Conservation (phyloP, 2,113 vertebrate genomes). For the Motacilla tschutschensis region DNA sequence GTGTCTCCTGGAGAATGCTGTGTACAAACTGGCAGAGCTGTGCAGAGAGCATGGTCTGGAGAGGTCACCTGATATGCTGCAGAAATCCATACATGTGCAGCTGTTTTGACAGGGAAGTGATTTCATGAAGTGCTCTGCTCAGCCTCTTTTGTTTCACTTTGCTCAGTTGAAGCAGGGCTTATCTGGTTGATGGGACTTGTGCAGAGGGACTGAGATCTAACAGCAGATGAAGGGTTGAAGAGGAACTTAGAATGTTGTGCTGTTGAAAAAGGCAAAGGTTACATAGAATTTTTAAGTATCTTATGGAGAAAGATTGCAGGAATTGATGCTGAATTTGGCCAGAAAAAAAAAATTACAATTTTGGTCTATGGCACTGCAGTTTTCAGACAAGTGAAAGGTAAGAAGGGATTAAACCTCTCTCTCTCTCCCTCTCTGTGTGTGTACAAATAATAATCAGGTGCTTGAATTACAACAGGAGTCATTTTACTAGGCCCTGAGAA, state of each 20-base stretch:
- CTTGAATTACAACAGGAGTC: background rate
- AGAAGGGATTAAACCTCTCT: background rate
- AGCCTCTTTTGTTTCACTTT: background rate
- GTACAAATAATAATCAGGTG: background rate
- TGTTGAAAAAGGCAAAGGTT: background rate
- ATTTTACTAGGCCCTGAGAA: background rate
- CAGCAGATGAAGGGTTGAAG: background rate
- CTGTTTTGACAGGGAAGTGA: background rate
- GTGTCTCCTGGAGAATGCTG: background rate
- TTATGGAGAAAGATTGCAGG: background rate
- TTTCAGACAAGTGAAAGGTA: background rate
- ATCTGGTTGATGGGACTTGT: background rate
- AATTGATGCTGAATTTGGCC: background rate
- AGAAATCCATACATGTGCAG: background rate
- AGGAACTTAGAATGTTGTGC: fast-evolving
- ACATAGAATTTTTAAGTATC: fast-evolving
- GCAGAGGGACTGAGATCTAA: background rate
- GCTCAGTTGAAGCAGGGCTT: background rate
- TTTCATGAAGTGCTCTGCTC: background rate
- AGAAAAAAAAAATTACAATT: background rate
- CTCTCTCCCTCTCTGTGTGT: background rate
- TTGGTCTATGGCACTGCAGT: fast-evolving
- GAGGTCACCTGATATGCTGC: background rate
- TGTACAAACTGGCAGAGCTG: background rate
- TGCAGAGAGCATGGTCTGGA: background rate